Evolutionary conservation across 2,888 invertebrate genomes (phyloP).

Genomic region (Portevinia maculata): DNA sequence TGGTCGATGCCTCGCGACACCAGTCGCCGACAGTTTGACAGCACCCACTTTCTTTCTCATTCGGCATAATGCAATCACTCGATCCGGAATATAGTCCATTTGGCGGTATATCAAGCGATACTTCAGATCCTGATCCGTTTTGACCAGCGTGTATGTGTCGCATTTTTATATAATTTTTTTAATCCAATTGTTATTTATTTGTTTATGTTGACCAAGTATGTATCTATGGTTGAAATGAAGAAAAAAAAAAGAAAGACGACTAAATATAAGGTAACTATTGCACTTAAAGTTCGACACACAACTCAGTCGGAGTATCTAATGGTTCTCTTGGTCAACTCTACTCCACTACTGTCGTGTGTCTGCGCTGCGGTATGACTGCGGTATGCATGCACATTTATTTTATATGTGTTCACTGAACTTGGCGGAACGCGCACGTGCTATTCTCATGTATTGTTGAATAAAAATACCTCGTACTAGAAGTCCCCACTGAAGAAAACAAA

Average conservation of each 20-base stretch:
- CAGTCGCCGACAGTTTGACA: slow-evolving; percentile 77
- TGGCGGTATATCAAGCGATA: slow-evolving; percentile 81
- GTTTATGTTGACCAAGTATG: slow-evolving; percentile 32
- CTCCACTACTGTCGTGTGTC: slow-evolving; percentile 1
- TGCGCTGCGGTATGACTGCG: slow-evolving; percentile 4
- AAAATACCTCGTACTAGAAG: slow-evolving; percentile 5
- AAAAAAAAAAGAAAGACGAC: slow-evolving; percentile 21
- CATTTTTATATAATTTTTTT: slow-evolving; percentile 36
- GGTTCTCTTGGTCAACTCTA: slow-evolving; percentile 19
- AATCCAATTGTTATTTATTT: slow-evolving; percentile 7
- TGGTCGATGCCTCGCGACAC: slow-evolving; percentile 82
- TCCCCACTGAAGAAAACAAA: slow-evolving; percentile 7
- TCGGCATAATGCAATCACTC: slow-evolving; percentile 83
- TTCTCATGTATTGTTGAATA: slow-evolving; percentile 55
- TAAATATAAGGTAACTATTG: slow-evolving; percentile 52
- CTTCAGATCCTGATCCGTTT: slow-evolving; percentile 77
- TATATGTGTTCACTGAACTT: slow-evolving; percentile 67
- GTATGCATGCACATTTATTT: slow-evolving; percentile 21
- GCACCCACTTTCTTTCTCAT: slow-evolving; percentile 79
- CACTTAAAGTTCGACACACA: slow-evolving; percentile 46
- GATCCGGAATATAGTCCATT: slow-evolving; percentile 80
- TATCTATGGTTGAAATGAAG: slow-evolving; percentile 12
- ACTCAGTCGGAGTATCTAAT: slow-evolving; percentile 30
- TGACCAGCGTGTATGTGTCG: slow-evolving; percentile 71
- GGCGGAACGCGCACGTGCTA: slow-evolving; percentile 60